phyloP scores from a whole-genome alignment of 2,113 vertebrate species.

The Beaufortia kweichowensis region DNA sequence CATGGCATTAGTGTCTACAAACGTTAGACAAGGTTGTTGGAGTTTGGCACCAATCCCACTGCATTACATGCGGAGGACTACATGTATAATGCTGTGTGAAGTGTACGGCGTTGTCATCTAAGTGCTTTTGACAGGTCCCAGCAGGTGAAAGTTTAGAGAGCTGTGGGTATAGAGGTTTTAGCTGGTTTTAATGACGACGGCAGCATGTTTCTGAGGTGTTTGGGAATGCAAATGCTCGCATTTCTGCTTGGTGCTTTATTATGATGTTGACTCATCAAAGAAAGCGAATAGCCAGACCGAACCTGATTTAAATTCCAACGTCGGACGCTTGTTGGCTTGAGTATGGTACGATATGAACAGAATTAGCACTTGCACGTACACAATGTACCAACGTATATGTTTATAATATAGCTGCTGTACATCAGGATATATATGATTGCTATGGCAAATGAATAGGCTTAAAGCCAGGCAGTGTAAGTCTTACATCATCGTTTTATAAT shows the following conservation, averaged over 20 bases:
- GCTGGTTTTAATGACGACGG: conserved; percentile 62
- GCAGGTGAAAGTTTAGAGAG: conserved; percentile 74
- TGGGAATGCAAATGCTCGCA: conserved; percentile 57
- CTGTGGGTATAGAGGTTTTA: conserved; percentile 65
- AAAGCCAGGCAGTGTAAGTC: conserved; percentile 38
- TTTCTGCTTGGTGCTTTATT: conserved; percentile 47
- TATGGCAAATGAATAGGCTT: conserved; percentile 45
- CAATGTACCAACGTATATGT: too few species aligned
- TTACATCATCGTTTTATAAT: conserved; percentile 50
- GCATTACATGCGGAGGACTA: conserved; percentile 62
- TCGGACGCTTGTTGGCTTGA: conserved; percentile 8
- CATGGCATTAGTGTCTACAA: conserved; percentile 72
- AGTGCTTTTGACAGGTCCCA: conserved; percentile 75
- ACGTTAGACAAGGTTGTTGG: conserved; percentile 72
- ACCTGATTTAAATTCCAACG: conserved; percentile 22
- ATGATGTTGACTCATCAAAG: conserved; percentile 55
- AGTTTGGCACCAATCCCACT: conserved; percentile 65
- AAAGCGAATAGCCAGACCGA: conserved; percentile 37
- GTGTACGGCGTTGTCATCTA: conserved; percentile 67
- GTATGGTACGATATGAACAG: not conserved
- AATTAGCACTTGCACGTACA: not conserved
- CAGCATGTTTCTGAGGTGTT: conserved; percentile 60
- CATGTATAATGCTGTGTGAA: conserved; percentile 76
- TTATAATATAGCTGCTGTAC: not conserved
- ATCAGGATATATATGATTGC: conserved; percentile 45